Evolutionary conservation across 2,888 invertebrate species (phyloP), one percentile per base, ranked within the genome.

Genomic region (Spicauda simplicius): DNA sequence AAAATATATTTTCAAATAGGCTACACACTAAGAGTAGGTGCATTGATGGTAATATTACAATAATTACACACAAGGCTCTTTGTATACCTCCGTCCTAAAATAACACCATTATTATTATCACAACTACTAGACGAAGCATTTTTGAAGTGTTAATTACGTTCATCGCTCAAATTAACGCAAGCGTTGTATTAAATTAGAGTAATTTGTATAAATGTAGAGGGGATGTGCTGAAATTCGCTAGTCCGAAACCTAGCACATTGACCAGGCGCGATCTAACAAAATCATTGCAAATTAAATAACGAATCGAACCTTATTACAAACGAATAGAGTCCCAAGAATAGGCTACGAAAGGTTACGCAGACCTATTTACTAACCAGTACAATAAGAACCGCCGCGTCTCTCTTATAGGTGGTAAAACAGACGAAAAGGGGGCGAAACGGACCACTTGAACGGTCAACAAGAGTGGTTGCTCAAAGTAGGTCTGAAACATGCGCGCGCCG

Each of bases 401-500:
- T 72, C 68, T 48, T 4, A 14, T 14, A 20, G 12, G 52, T 56
- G 59, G 54, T 62, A 58, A 72, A 64, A 16, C n/a, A 37, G 59
- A 14, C 64, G 16, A 66, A 55, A 55, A 69, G 56, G 71, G 50
- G 69, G 62, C 20, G 50, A 55, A 56, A 11, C 54, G 25, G 64
- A 30, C 14, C 19, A 58, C 12, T 68, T 69, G 58, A 64, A 71
- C 71, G 82, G 73, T 80, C 82, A 57, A 55, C 41, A 56, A 69
- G 52, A 52, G 66, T 79, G 83, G 85, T 69, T 68, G 64, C 61
- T 12, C 48, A 69, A 79, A 83, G 75, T 85, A 82, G 84, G 84
- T 82, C 80, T 77, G 25, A 25, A 25, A 25, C 25, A 25, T 25
- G 25, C 25, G 25, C 25, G 25, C 25, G 25, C 25, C 25, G 25